phyloP scores from a whole-genome alignment of 1,140 invertebrate species.

The Ganaspis sp. region DNA sequence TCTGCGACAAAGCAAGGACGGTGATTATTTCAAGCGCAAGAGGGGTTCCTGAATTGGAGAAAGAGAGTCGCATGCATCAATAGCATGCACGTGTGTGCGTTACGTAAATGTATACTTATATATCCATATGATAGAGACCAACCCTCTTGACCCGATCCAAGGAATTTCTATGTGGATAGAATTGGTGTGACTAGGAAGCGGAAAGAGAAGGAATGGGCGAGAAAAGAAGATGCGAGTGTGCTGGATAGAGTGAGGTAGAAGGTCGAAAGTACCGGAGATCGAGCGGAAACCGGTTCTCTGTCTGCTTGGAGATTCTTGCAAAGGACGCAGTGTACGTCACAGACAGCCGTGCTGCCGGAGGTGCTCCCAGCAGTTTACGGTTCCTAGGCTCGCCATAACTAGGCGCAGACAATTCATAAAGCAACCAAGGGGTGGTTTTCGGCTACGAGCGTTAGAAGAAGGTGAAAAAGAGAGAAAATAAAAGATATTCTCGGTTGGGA shows the following conservation, averaged over 20 bases:
- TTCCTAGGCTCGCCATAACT: constrained; percentile 51
- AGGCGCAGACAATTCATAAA: constrained; percentile 53
- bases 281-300: constrained; percentile 22
- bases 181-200: neutral
- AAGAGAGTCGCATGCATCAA: neutral
- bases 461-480: constrained; percentile 21
- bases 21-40: neutral
- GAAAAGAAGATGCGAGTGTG: neutral
- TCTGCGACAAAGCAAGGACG: neutral
- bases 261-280: constrained; percentile 26
- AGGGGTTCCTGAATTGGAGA: too few species aligned
- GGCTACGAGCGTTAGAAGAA: constrained; percentile 31
- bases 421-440: constrained; percentile 24
- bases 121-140: neutral
- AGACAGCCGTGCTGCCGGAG: constrained; percentile 34
- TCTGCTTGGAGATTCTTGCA: constrained; percentile 26
- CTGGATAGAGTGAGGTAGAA: constrained; percentile 3
- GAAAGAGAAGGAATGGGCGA: neutral
- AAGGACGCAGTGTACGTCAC: constrained; percentile 27
- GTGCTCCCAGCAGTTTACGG: constrained; percentile 48
- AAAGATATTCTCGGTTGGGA: constrained; percentile 14
- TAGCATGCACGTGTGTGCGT: too few species aligned
- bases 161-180: neutral
- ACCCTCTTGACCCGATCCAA: neutral
- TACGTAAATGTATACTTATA: neutral